A percentile compares a stretch with the other conserved stretches of the same genome.
Evolutionary conservation across 2,113 vertebrate species (phyloP).

Genomic region (Otolemur garnettii): DNA sequence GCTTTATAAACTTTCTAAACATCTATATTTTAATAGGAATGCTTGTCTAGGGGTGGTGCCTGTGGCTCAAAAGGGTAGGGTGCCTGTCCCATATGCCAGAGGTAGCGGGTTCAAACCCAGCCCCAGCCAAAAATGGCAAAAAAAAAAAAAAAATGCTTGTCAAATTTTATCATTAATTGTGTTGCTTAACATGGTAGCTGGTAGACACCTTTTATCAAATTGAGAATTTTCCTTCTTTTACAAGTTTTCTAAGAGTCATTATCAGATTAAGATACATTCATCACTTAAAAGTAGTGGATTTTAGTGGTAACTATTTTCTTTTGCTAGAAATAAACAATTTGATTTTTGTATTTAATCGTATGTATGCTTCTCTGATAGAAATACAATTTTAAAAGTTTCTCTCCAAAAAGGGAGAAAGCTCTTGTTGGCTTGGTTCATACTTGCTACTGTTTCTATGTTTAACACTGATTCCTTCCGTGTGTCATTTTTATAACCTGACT

Average conservation of each 20-base stretch:
- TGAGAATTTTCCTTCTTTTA: background rate
- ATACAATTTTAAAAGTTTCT: background rate
- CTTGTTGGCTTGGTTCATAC: background rate
- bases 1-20: background rate
- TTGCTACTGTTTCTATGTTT: background rate
- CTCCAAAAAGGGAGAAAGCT: background rate
- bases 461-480: background rate
- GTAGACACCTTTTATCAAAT: background rate
- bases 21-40: background rate
- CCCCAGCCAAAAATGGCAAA: too few species aligned
- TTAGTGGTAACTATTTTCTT: background rate
- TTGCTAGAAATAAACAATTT: background rate
- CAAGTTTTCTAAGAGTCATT: background rate
- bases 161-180: background rate
- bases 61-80: too few species aligned
- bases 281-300: background rate
- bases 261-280: too few species aligned
- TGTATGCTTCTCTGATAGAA: background rate
- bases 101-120: too few species aligned
- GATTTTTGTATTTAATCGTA: background rate
- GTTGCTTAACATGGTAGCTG: background rate
- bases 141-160: background rate
- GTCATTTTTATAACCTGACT: background rate
- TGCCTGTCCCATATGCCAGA: too few species aligned
- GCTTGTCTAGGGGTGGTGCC: background rate